A percentile compares a stretch with the other conserved stretches of the same genome.
Conservation (phyloP, 2,113 vertebrate species). For the Carassius carassius region DNA sequence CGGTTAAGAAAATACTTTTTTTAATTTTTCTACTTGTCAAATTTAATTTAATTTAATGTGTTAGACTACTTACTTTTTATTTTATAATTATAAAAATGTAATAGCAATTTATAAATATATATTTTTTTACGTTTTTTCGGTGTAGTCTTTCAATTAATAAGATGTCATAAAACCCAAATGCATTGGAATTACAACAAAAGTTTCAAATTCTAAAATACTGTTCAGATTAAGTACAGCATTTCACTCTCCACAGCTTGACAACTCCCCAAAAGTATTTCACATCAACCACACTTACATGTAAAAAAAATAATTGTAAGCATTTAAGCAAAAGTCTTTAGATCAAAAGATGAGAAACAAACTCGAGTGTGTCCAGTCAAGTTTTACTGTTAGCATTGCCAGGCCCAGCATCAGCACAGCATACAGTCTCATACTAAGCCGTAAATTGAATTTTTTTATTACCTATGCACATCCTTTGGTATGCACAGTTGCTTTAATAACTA, state of each 20-base stretch:
- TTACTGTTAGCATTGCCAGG: neutral
- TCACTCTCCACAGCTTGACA: neutral
- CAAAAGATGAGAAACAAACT: neutral
- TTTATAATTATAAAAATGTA: neutral
- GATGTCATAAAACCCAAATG: neutral
- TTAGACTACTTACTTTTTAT: neutral
- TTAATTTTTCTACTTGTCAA: neutral
- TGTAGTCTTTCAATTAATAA: neutral
- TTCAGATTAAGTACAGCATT: neutral
- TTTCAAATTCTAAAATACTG: too few species aligned
- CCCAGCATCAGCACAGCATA: slow-evolving; percentile 46
- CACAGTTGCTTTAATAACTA: slow-evolving; percentile 61
- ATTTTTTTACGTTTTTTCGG: neutral
- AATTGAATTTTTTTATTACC: slow-evolving; percentile 64
- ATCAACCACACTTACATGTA: neutral
- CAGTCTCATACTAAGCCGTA: slow-evolving; percentile 39
- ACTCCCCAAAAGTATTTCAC: neutral
- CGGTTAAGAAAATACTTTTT: too few species aligned
- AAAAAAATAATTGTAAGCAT: neutral
- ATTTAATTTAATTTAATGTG: neutral
- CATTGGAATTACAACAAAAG: neutral
- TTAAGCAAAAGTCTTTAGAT: neutral
- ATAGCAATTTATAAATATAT: too few species aligned
- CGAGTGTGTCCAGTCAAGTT: neutral
- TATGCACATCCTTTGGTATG: slow-evolving; percentile 55